Conservation (phyloP, 2,113 vertebrate genomes). For the Formicarius rufipectus region DNA sequence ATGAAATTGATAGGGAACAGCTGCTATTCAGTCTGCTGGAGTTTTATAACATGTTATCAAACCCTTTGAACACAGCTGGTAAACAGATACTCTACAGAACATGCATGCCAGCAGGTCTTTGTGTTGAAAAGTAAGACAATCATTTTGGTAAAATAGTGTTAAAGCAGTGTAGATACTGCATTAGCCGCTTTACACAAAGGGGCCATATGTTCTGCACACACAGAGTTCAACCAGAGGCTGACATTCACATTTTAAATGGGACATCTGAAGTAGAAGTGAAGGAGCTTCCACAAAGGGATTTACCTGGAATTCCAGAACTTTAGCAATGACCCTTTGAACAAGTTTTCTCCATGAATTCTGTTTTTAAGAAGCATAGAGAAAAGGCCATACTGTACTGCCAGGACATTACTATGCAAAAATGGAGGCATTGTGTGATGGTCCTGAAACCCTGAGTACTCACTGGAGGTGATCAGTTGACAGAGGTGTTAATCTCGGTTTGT, state of each 20-base stretch:
- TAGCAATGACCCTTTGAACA: background rate
- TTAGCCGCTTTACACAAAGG: background rate
- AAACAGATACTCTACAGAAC: conserved; percentile 23
- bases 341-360: background rate
- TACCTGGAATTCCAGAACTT: background rate
- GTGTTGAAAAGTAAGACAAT: conserved; percentile 1
- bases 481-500: background rate
- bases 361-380: background rate
- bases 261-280: background rate
- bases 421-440: background rate
- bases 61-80: conserved; percentile 77
- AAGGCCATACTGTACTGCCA: background rate
- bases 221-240: background rate
- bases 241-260: background rate
- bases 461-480: background rate
- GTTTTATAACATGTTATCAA: conserved; percentile 69
- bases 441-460: background rate
- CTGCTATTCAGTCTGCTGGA: conserved; percentile 47
- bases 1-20: conserved; percentile 68
- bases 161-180: background rate
- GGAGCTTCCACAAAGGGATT: background rate
- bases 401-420: background rate
- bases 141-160: background rate
- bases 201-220: background rate
- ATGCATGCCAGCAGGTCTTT: background rate